These are phyloP conservation scores for Marmota flaviventris DNA, from an alignment of 2,113 vertebrate genomes.

Conservation along the genomic window DNA sequence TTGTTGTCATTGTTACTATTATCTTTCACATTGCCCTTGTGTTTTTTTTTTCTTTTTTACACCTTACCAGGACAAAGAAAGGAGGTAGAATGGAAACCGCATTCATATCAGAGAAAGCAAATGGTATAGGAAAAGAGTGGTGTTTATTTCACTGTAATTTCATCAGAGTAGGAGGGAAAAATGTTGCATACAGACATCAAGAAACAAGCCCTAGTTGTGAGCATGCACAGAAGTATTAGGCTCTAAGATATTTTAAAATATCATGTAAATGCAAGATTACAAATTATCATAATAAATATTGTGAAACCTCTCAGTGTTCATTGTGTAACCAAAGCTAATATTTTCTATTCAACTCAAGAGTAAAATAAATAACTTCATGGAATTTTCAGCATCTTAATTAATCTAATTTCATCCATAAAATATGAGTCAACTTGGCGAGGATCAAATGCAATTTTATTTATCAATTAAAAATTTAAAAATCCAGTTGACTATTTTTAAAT, in stretches of 20 bases:
- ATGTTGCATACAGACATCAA: neutral
- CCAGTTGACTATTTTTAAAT: conserved; percentile 79
- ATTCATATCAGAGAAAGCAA: neutral
- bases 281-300: conserved; percentile 82
- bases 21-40: neutral
- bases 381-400: conserved; percentile 80
- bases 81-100: neutral
- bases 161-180: neutral
- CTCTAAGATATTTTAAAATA: conserved; percentile 75
- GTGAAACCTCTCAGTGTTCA: conserved; percentile 65
- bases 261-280: conserved; percentile 71
- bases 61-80: neutral
- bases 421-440: conserved; percentile 78
- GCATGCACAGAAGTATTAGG: neutral
- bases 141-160: neutral
- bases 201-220: neutral
- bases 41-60: neutral
- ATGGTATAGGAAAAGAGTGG: neutral
- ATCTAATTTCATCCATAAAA: conserved; percentile 80
- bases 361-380: conserved; percentile 79
- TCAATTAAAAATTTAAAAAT: conserved; percentile 81
- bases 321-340: conserved; percentile 76
- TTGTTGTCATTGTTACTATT: neutral
- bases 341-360: conserved; percentile 69
- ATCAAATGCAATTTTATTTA: conserved; percentile 78